Conservation (phyloP, 2,888 invertebrate genomes). For the Odontothrips loti region DNA sequence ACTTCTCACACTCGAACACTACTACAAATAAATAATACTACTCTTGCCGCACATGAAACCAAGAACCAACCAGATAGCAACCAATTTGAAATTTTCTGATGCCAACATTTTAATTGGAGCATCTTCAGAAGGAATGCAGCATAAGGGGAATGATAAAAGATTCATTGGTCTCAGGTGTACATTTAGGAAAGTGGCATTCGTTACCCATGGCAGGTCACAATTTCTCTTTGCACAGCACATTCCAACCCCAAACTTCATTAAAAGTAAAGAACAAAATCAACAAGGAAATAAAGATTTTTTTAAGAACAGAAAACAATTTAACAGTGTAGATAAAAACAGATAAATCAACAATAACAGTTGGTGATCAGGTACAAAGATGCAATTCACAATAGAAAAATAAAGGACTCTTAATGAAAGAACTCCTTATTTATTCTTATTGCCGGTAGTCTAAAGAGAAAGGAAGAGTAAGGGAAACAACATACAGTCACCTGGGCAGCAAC, state of each 20-base stretch:
- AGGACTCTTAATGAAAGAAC: not conserved
- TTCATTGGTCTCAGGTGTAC: too few species aligned
- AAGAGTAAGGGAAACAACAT: not conserved
- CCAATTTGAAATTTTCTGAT: not conserved
- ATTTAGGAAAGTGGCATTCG: too few species aligned
- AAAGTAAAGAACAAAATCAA: conserved; percentile 3
- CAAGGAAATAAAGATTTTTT: not conserved
- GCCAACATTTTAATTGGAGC: too few species aligned
- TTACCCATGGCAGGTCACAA: too few species aligned
- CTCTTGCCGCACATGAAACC: too few species aligned
- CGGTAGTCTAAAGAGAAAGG: not conserved
- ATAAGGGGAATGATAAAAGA: too few species aligned
- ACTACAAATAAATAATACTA: not conserved
- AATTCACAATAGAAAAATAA: not conserved
- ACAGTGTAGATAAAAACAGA: conserved; percentile 16
- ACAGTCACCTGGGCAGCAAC: not conserved
- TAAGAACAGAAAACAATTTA: conserved; percentile 17
- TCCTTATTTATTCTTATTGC: not conserved
- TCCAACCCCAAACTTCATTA: not conserved
- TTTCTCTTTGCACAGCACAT: too few species aligned
- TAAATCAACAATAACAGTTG: not conserved
- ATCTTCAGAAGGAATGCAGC: too few species aligned
- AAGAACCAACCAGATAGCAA: too few species aligned
- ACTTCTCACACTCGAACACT: not conserved
- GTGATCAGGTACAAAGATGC: conserved; percentile 20